Conservation (phyloP, 2,888 invertebrate genomes). For the Amaurobius ferox region DNA sequence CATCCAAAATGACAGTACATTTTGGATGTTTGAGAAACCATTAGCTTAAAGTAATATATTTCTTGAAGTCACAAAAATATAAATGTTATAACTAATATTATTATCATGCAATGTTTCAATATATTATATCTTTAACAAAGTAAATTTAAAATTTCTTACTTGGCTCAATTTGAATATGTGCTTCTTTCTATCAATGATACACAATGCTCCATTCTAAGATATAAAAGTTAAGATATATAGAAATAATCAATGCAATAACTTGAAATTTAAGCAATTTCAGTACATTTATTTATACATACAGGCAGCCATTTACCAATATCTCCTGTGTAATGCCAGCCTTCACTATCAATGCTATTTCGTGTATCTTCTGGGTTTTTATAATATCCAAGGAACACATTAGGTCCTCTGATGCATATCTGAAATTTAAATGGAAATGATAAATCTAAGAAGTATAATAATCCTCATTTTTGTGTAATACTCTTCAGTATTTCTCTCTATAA, state of each 20-base stretch:
- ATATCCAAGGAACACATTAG: conserved; percentile 90
- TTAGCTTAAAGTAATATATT: too few species aligned
- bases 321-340: conserved; percentile 98
- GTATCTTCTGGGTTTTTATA: conserved; percentile 94
- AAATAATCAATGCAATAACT: not conserved
- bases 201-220: conserved; percentile 59
- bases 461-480: too few species aligned
- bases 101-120: too few species aligned
- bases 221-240: not conserved
- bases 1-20: too few species aligned
- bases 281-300: conserved; percentile 80
- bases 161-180: conserved; percentile 63
- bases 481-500: too few species aligned
- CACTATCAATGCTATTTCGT: conserved; percentile 88
- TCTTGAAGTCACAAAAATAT: too few species aligned
- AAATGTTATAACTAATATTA: too few species aligned
- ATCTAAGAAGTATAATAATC: too few species aligned
- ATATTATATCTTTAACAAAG: too few species aligned
- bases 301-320: conserved; percentile 97
- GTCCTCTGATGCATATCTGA: conserved; percentile 80
- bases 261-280: not conserved
- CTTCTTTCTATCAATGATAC: conserved; percentile 57
- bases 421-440: conserved; percentile 77
- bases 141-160: conserved; percentile 16
- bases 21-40: too few species aligned